A percentile compares a stretch with the other conserved stretches of the same genome.
These are phyloP conservation scores for Xylocampa areola DNA, from an alignment of 2,888 invertebrate genomes.

Conservation along the genomic window DNA sequence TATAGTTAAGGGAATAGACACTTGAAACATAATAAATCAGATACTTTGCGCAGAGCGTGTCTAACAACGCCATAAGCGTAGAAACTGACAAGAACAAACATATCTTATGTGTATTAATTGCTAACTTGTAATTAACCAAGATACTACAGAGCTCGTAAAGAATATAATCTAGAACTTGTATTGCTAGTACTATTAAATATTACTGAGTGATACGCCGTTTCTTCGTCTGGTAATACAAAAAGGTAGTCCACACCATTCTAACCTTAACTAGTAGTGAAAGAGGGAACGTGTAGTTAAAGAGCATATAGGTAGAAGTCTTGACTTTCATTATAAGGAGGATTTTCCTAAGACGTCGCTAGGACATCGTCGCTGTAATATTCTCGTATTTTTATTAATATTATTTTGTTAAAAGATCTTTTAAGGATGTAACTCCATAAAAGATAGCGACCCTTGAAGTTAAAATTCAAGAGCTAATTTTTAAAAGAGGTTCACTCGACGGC, in stretches of 20 bases:
- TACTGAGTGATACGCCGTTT: conserved; percentile 1
- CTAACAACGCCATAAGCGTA: conserved; percentile 45
- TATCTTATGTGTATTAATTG: conserved; percentile 45
- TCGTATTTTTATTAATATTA: conserved; percentile 27
- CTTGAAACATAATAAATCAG: conserved; percentile 51
- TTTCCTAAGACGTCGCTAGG: conserved; percentile 14
- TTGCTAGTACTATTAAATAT: conserved; percentile 22
- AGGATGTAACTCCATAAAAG: conserved; percentile 55
- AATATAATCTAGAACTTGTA: conserved; percentile 24
- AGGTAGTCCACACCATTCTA: no score
- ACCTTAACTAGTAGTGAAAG: conserved; percentile 14
- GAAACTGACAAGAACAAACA: conserved; percentile 46
- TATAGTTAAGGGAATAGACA: conserved; percentile 32
- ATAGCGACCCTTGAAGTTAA: conserved; percentile 60
- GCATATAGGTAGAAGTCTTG: conserved; percentile 15
- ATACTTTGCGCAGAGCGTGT: conserved; percentile 49
- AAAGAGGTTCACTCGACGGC: conserved; percentile 71
- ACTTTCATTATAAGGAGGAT: conserved; percentile 12
- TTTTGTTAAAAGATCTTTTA: conserved; percentile 32
- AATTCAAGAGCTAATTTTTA: conserved; percentile 76
- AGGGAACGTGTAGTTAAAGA: conserved; percentile 10
- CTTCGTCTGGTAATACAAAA: conserved; percentile 10
- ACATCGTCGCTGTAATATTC: conserved; percentile 4
- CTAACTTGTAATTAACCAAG: conserved; percentile 34
- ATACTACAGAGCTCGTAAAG: conserved; percentile 32